Percentiles rank a stretch among this genome's conserved stretches.
These are phyloP conservation scores for Sebastes aleutianus DNA, from an alignment of 2,797 vertebrate species.

Conservation along the genomic window DNA sequence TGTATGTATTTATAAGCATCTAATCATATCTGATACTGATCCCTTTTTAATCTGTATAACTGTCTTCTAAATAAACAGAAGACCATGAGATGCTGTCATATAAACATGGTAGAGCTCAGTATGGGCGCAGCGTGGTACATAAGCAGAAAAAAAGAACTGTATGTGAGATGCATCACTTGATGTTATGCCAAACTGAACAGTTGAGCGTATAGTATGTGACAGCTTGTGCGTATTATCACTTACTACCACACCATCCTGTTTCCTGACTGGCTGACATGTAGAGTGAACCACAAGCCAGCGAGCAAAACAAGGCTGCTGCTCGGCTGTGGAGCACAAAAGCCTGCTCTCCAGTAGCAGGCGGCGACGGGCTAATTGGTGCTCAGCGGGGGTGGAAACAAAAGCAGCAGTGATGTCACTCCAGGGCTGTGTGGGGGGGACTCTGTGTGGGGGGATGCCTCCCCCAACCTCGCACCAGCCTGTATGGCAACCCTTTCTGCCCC, in stretches of 20 bases:
- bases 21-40: neutral
- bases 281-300: constrained; percentile 15
- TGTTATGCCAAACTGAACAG: neutral
- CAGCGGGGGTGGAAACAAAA: constrained; percentile 57
- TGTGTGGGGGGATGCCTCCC: constrained; percentile 11
- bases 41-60: neutral
- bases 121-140: neutral
- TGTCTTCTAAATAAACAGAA: neutral
- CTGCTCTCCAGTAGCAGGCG: constrained; percentile 36
- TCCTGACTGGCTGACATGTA: constrained; percentile 41
- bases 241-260: constrained; percentile 48
- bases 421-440: constrained; percentile 15
- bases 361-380: constrained; percentile 67
- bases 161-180: constrained; percentile 1
- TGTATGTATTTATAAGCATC: neutral
- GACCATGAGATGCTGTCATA: neutral
- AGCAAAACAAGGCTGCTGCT: constrained; percentile 39
- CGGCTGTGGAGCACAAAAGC: constrained; percentile 39
- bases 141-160: neutral
- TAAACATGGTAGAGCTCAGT: neutral
- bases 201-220: constrained; percentile 15
- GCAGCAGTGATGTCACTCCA: constrained; percentile 60
- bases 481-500: neutral
- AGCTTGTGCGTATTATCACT: constrained; percentile 36
- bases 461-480: neutral